Conservation (phyloP, 1,140 invertebrate species). For the Helicoverpa zea region DNA sequence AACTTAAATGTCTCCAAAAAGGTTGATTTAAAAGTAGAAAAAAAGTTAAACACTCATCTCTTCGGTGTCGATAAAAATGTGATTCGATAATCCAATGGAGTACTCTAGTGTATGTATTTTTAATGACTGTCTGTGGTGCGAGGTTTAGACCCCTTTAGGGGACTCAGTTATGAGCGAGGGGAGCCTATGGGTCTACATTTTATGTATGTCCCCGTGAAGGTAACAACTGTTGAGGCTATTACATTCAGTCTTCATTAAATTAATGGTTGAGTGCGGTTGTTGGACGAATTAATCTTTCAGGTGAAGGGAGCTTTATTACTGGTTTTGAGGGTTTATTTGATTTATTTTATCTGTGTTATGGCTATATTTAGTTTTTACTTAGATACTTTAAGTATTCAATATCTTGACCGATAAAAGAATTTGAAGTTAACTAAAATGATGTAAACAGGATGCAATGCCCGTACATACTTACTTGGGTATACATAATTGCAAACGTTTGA, state of each 20-base stretch:
- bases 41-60: not conserved
- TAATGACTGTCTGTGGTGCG: conserved; percentile 2
- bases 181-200: not conserved
- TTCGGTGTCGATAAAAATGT: not conserved
- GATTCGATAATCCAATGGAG: conserved; percentile 1
- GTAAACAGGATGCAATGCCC: too few relatives aligned
- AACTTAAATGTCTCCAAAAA: not conserved
- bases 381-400: too few relatives aligned
- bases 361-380: too few relatives aligned
- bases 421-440: too few relatives aligned
- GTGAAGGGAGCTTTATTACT: not conserved
- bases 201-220: not conserved
- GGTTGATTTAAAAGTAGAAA: not conserved
- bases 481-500: too few relatives aligned
- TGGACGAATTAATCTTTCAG: not conserved
- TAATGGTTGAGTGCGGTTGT: not conserved
- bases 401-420: too few relatives aligned
- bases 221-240: conserved; percentile 12
- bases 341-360: too few relatives aligned
- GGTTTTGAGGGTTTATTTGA: not conserved
- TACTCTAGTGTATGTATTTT: not conserved
- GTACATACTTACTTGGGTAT: too few relatives aligned
- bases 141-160: not conserved
- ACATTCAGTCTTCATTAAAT: not conserved
- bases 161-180: not conserved